A percentile compares a stretch with the other conserved stretches of the same genome.
Conservation (phyloP, 2,888 invertebrate genomes). For the Oscheius sp. region DNA sequence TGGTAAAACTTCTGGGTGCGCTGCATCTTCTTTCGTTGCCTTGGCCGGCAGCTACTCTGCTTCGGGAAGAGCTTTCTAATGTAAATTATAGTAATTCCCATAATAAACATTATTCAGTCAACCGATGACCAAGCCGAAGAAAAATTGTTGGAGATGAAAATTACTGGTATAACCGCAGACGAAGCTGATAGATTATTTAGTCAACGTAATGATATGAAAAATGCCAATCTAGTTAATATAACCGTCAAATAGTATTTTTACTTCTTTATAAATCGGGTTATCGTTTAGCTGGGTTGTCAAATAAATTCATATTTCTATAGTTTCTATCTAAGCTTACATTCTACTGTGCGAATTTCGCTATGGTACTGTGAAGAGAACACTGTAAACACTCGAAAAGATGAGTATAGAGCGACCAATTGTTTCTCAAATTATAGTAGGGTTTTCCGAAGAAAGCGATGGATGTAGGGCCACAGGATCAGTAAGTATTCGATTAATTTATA, state of each 20-base stretch:
- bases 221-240: slow-evolving; percentile 12
- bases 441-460: neutral
- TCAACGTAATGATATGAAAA: slow-evolving; percentile 29
- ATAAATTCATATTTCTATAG: slow-evolving; percentile 11
- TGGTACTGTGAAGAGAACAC: neutral
- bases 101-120: neutral
- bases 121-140: slow-evolving; percentile 27
- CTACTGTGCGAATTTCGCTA: neutral
- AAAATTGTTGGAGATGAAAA: slow-evolving; percentile 25
- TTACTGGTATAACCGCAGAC: neutral
- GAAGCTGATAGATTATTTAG: slow-evolving; percentile 15
- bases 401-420: slow-evolving; percentile 5
- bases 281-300: neutral
- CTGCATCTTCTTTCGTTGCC: slow-evolving; percentile 32
- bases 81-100: slow-evolving; percentile 4
- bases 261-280: neutral
- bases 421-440: slow-evolving; percentile 17
- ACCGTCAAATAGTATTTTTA: neutral
- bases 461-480: slow-evolving; percentile 36
- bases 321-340: slow-evolving; percentile 6
- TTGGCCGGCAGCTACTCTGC: slow-evolving; percentile 26
- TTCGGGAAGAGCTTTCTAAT: slow-evolving; percentile 31
- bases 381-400: slow-evolving; percentile 1
- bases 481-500: neutral
- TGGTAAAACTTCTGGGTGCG: slow-evolving; percentile 14